Conservation (phyloP, 2,797 vertebrate species). For the Microhierax caerulescens region DNA sequence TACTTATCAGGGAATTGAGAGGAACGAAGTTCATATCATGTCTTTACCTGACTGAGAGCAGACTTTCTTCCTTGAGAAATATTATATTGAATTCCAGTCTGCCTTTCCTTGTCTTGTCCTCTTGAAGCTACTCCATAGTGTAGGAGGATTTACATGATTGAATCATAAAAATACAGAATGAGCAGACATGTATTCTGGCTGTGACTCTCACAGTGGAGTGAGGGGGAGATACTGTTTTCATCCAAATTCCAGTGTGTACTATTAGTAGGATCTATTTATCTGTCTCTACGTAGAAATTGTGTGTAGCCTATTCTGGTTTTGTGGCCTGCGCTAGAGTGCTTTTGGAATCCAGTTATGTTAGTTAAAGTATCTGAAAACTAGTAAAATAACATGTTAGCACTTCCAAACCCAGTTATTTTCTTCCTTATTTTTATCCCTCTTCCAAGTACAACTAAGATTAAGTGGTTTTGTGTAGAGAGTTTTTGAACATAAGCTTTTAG, state of each 20-base stretch:
- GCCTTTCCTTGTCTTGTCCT: not conserved
- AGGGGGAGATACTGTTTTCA: not conserved
- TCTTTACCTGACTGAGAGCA: not conserved
- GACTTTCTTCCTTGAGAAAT: not conserved
- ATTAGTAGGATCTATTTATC: not conserved
- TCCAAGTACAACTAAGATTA: constrained; percentile 6
- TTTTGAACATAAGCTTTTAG: not conserved
- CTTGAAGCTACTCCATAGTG: not conserved
- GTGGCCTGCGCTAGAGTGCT: not conserved
- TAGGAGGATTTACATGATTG: not conserved
- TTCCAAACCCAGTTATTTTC: constrained; percentile 22
- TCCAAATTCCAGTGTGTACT: not conserved
- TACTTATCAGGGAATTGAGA: not conserved
- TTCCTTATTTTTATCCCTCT: constrained; percentile 44
- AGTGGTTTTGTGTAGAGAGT: not conserved
- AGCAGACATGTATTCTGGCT: not conserved
- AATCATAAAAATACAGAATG: not conserved
- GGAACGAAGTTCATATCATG: rapidly evolving
- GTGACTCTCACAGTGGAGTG: not conserved
- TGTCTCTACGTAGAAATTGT: not conserved
- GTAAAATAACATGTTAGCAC: constrained; percentile 44
- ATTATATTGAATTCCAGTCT: not conserved
- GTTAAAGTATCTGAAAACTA: constrained; percentile 43
- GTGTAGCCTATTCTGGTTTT: constrained; percentile 26
- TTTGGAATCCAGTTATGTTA: not conserved